Evolutionary conservation across 2,888 invertebrate species (phyloP), one percentile per base, ranked within the genome.

Genomic region (Cerceris ruficornis): DNA sequence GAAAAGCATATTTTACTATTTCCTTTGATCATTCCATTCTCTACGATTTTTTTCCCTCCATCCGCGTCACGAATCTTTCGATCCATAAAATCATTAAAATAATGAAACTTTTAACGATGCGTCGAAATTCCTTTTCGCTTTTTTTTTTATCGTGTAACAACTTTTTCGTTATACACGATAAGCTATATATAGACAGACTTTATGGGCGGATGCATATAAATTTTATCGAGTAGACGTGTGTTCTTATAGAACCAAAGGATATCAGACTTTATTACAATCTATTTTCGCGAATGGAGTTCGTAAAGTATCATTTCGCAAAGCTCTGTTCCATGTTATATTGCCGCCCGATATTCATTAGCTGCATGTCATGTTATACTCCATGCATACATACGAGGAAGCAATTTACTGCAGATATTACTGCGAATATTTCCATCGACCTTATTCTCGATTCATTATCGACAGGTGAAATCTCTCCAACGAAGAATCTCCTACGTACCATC

Each of bases 1-100:
- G 69, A 57, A 49, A 67, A 77, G 77, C 69, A 49, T 76, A 77
- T 69, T 77, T 77, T 76, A 50, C 55, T 59, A 76, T 76, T 75
- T 50, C 62, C n/a, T 46, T 4, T 8, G 55, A 39, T 59, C 59
- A 49, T 7, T 64, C 9, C 8, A 46, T 46, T 46, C 46, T 11
- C 46, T 6, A 11, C 50, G n/a, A 50, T 50, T n/a, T 50, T n/a
- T n/a, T 50, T 5, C 50, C n/a, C 9, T 5, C 50, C 0, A 11
- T 11, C n/a, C n/a, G 9, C n/a, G 7, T 0, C n/a, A 5, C 0
- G n/a, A 50, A 8, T 46, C 11, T 8, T 11, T 46, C 11, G 8
- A 6, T 46, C 46, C 8, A 46, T 46, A 11, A 46, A 8, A 46
- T 11, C 9, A 46, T 46, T 1, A 46, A 46, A 11, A 46, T 46